Evolutionary conservation across 2,888 invertebrate genomes (phyloP).

Genomic region (Drosophila nigricruria): DNA sequence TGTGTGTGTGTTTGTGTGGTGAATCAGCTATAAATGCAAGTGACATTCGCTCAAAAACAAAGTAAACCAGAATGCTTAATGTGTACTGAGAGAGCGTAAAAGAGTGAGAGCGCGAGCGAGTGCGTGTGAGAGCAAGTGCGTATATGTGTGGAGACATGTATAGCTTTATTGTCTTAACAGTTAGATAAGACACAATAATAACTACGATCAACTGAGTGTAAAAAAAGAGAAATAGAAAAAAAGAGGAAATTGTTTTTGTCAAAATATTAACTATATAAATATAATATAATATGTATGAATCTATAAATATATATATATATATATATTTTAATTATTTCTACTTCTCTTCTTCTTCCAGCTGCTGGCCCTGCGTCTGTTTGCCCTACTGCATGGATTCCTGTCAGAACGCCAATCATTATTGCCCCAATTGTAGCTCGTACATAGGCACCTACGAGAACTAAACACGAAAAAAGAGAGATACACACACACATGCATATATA

Average conservation of each 20-base stretch:
- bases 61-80: constrained; percentile 34
- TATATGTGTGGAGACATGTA: neutral
- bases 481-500: neutral
- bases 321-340: neutral
- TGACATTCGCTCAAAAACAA: constrained; percentile 26
- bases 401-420: constrained; percentile 87
- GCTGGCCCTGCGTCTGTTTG: constrained; percentile 87
- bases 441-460: constrained; percentile 86
- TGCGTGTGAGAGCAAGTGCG: neutral
- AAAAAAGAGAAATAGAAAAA: neutral
- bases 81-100: neutral
- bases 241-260: neutral
- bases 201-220: constrained; percentile 10
- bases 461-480: constrained; percentile 6
- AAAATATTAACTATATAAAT: neutral
- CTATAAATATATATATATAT: too few relatives aligned
- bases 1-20: neutral
- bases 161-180: constrained; percentile 56
- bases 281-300: neutral
- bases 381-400: constrained; percentile 88
- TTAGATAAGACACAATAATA: constrained; percentile 50
- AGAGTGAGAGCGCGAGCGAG: neutral
- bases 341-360: constrained; percentile 59
- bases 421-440: constrained; percentile 87
- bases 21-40: constrained; percentile 9